Evolutionary conservation across 2,888 invertebrate genomes (phyloP), one percentile per base, ranked within the genome.

Genomic region (Stictocephala bisonia): DNA sequence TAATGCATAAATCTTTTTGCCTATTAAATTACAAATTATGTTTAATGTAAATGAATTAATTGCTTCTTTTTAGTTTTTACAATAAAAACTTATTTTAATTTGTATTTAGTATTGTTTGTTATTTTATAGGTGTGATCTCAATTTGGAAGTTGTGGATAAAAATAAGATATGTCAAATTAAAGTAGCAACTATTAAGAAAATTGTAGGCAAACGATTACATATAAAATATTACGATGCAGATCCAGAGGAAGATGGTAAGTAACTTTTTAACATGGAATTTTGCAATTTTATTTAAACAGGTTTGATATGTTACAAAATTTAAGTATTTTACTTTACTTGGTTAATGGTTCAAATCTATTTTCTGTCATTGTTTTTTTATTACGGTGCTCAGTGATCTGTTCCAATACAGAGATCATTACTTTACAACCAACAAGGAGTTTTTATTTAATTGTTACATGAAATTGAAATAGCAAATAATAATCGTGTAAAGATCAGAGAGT

Each of bases 61-160:
- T 35, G 7, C 11, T 6, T 11, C 35, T 35, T 44, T 6, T 7
- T n/a, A 44, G 44, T 44, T 44, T n/a, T 44, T n/a, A n/a, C 4
- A 4, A 9, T 44, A 44, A 15, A 15, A n/a, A 18, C 3, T 58
- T 35, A 7, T 7, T 27, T 31, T 7, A 18, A 6, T 11, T 58
- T 66, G 66, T 70, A 69, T 64, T 69, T 67, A 67, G 40, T 74
- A n/a, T n/a, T n/a, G n/a, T n/a, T n/a, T n/a, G n/a, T n/a, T n/a
- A n/a, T n/a, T n/a, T n/a, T 81, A 77, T 74, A 90, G 91, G 74
- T 87, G 91, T 78, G 94, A 95, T 69, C 89, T 95, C 81, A 89
- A 92, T 81, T 88, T 98, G 82, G 98, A 98, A 87, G 96, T 97
- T 56, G 96, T 98, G 0, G 97, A 98, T 85, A 97, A 97, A 84